Evolutionary conservation across 2,797 vertebrate genomes (phyloP).

Genomic region (Mallotus villosus): DNA sequence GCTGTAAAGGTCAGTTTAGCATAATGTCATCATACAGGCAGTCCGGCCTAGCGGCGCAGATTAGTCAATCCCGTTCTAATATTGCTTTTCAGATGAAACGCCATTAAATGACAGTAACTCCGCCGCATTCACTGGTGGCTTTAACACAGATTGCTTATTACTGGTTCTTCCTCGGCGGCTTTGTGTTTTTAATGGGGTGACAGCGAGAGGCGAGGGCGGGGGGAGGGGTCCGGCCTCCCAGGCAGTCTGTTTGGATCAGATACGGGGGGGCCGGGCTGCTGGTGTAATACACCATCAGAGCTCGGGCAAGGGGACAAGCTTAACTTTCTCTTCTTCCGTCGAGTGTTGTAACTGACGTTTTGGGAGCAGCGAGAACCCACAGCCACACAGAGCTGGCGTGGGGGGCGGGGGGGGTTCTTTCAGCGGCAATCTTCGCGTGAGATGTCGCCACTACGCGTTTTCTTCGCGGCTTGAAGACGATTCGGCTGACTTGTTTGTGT

Average conservation of each 20-base stretch:
- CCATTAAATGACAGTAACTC: slow-evolving; percentile 75
- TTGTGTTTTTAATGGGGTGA: slow-evolving; percentile 79
- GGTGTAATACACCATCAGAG: slow-evolving; percentile 71
- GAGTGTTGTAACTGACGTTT: slow-evolving; percentile 71
- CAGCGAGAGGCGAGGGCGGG: slow-evolving; percentile 68
- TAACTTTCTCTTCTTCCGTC: slow-evolving; percentile 47
- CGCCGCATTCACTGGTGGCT: slow-evolving; percentile 67
- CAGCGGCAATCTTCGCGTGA: slow-evolving; percentile 54
- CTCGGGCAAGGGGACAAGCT: slow-evolving; percentile 48
- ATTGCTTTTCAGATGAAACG: slow-evolving; percentile 74
- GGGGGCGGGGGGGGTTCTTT: slow-evolving; percentile 33
- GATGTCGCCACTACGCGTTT: slow-evolving; percentile 55
- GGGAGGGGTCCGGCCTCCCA: slow-evolving; percentile 67
- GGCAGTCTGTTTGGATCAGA: slow-evolving; percentile 67
- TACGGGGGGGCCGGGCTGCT: slow-evolving; percentile 63
- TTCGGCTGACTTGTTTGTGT: slow-evolving; percentile 5
- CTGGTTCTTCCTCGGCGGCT: slow-evolving; percentile 68
- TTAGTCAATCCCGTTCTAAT: slow-evolving; percentile 76
- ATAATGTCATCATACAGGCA: slow-evolving; percentile 79
- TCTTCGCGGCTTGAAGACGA: slow-evolving; percentile 26
- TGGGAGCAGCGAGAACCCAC: slow-evolving; percentile 65
- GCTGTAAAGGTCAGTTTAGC: slow-evolving; percentile 82
- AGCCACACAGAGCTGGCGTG: too few species aligned
- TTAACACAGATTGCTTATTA: slow-evolving; percentile 71
- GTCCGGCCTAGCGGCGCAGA: slow-evolving; percentile 69